Conservation (phyloP, 2,113 vertebrate species). For the Festucalex cinctus region DNA sequence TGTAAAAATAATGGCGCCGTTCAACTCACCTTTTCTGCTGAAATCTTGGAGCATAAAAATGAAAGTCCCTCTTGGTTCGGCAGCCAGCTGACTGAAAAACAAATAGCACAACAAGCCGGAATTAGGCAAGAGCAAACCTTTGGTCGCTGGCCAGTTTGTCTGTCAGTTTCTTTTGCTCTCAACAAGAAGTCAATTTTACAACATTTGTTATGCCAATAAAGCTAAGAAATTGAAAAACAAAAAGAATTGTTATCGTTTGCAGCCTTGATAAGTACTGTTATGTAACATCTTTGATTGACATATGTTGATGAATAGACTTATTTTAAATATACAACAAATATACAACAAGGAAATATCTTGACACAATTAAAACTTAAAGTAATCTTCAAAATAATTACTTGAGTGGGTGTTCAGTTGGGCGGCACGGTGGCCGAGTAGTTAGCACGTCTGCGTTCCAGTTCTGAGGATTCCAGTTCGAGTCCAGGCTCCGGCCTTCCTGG, state of each 20-base stretch:
- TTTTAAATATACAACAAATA: too few species aligned
- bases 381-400: too few species aligned
- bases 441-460: too few species aligned
- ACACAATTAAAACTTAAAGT: too few species aligned
- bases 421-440: too few species aligned
- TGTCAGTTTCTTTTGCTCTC: not conserved
- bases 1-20: not conserved
- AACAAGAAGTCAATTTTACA: not conserved
- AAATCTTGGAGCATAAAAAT: slow-evolving; percentile 6
- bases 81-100: slow-evolving; percentile 34
- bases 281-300: too few species aligned
- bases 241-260: not conserved
- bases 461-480: too few species aligned
- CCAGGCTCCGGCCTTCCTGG: too few species aligned
- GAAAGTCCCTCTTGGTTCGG: slow-evolving; percentile 9
- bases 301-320: too few species aligned
- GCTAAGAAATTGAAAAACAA: not conserved
- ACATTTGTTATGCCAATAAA: not conserved
- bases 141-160: slow-evolving; percentile 28
- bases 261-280: not conserved
- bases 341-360: too few species aligned
- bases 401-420: too few species aligned
- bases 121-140: slow-evolving; percentile 62
- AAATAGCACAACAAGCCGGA: slow-evolving; percentile 43
- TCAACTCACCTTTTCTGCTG: slow-evolving; percentile 40